Percentiles rank a stretch among this genome's conserved stretches.
phyloP scores from a whole-genome alignment of 2,797 vertebrate genomes.

The Tapirus indicus region DNA sequence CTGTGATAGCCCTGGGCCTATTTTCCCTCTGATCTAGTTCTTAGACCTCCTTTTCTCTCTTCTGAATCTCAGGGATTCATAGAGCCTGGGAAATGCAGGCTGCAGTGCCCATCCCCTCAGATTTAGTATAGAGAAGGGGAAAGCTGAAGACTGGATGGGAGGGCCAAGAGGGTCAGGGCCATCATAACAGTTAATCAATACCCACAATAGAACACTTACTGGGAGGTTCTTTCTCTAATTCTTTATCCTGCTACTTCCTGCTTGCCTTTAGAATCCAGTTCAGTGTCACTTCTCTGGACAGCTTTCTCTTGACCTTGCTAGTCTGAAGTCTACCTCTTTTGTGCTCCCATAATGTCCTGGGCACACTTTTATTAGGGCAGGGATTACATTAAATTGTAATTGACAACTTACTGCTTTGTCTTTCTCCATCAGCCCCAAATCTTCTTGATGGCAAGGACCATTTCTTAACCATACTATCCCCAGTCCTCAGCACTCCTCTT shows the following conservation, averaged over 20 bases:
- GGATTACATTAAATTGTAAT: background rate
- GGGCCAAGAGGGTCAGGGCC: background rate
- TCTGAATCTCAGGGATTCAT: background rate
- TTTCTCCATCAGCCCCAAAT: background rate
- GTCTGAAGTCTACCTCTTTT: background rate
- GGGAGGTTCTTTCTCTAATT: background rate
- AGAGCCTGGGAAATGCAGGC: background rate
- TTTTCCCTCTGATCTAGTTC: background rate
- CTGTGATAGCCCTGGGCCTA: background rate
- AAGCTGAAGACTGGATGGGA: background rate
- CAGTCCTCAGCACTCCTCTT: background rate
- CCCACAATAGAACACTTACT: background rate
- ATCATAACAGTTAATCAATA: background rate
- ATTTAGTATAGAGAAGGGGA: background rate
- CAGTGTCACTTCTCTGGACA: background rate
- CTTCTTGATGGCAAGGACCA: background rate
- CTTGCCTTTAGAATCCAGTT: background rate
- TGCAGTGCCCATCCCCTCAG: background rate
- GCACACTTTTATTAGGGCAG: background rate
- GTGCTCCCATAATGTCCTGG: background rate
- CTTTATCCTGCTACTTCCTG: background rate
- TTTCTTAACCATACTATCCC: background rate
- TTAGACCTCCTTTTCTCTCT: background rate
- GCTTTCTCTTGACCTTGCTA: background rate
- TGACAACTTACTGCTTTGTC: conserved; percentile 27